Evolutionary conservation across 2,888 invertebrate genomes (phyloP).

Genomic region (Desoria tigrina): DNA sequence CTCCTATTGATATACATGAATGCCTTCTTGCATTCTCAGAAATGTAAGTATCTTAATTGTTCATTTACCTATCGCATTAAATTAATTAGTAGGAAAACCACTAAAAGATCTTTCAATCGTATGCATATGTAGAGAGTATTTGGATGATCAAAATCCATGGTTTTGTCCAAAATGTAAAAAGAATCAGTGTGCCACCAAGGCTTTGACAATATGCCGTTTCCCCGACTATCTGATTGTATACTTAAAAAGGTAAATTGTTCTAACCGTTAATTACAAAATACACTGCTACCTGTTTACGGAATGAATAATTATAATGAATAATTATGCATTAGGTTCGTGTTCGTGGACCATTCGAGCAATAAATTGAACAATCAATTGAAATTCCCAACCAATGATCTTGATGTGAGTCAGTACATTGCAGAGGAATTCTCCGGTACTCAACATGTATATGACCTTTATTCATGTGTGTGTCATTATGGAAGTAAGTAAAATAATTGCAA

Average conservation of each 20-base stretch:
- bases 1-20: constrained; percentile 57
- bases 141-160: constrained; percentile 69
- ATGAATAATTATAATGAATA: neutral
- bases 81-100: too few species aligned
- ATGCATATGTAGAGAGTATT: constrained; percentile 64
- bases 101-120: too few species aligned
- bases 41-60: constrained; percentile 56
- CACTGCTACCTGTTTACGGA: constrained; percentile 5
- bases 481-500: constrained; percentile 57
- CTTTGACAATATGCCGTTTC: constrained; percentile 66
- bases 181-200: constrained; percentile 67
- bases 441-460: constrained; percentile 63
- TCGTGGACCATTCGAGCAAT: constrained; percentile 65
- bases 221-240: constrained; percentile 68
- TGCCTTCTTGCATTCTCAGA: constrained; percentile 67
- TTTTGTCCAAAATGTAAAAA: constrained; percentile 65
- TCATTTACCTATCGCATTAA: neutral
- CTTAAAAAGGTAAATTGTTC: constrained; percentile 62
- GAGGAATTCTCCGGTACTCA: constrained; percentile 54
- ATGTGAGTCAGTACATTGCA: constrained; percentile 60
- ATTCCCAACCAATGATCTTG: constrained; percentile 64
- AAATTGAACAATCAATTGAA: constrained; percentile 66
- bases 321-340: constrained; percentile 62
- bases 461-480: constrained; percentile 68
- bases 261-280: neutral